These are phyloP conservation scores for Drosophila bipectinata DNA, from an alignment of 1,140 invertebrate genomes.

Conservation along the genomic window DNA sequence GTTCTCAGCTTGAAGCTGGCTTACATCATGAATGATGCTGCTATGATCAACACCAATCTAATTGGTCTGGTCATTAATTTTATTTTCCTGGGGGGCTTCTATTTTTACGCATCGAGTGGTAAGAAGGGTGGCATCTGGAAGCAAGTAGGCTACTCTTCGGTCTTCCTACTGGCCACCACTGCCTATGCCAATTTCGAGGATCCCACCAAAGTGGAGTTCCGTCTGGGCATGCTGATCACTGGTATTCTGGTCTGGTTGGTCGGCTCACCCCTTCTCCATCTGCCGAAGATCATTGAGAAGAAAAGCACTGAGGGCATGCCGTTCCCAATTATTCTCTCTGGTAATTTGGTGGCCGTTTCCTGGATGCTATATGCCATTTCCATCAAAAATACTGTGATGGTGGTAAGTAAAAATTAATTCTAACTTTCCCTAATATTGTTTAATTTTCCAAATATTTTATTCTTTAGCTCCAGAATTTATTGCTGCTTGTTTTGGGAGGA, in stretches of 20 bases:
- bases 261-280: conserved; percentile 88
- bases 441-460: not conserved
- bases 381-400: conserved; percentile 90
- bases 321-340: conserved; percentile 92
- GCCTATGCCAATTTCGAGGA: conserved; percentile 88
- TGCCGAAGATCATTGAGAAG: conserved; percentile 89
- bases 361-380: conserved; percentile 93
- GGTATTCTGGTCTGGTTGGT: conserved; percentile 88
- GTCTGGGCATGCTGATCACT: conserved; percentile 89
- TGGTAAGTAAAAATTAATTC: conserved; percentile 86
- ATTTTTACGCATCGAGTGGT: conserved; percentile 86
- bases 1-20: conserved; percentile 90
- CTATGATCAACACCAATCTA: conserved; percentile 90
- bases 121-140: conserved; percentile 86
- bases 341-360: conserved; percentile 89
- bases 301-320: conserved; percentile 92
- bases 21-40: conserved; percentile 87
- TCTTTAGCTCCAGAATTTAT: conserved; percentile 89
- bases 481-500: conserved; percentile 86
- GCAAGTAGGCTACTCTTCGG: conserved; percentile 85
- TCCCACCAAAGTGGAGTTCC: conserved; percentile 87
- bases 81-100: conserved; percentile 88
- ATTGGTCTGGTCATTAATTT: conserved; percentile 88
- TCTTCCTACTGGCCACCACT: conserved; percentile 86
- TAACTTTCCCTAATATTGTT: not conserved